Conservation (phyloP, 2,797 vertebrate genomes). For the Bucorvus abyssinicus region DNA sequence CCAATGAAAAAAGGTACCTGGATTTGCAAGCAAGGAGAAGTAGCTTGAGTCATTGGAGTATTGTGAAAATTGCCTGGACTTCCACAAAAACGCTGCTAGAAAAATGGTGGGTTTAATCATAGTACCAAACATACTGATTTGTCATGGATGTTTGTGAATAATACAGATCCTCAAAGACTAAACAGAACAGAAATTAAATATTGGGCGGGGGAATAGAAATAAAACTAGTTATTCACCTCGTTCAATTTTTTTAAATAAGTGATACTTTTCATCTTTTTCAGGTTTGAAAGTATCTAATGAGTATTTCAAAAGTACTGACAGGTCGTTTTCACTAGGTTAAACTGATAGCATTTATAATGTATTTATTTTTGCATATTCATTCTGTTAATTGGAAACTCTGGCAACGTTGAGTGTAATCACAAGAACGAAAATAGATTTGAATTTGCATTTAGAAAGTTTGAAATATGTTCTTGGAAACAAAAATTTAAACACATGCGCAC, state of each 20-base stretch:
- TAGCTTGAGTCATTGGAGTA: neutral
- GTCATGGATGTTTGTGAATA: neutral
- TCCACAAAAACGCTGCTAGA: neutral
- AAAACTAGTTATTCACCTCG: neutral
- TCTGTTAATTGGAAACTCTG: neutral
- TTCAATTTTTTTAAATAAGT: neutral
- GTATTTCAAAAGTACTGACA: neutral
- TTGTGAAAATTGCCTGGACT: neutral
- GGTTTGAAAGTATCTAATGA: neutral
- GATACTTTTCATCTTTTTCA: neutral
- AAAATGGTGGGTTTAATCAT: neutral
- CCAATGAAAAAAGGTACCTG: neutral
- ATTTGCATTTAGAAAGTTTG: neutral
- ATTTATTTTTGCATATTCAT: neutral
- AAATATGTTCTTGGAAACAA: neutral
- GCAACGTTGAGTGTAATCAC: neutral
- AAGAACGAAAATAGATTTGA: neutral
- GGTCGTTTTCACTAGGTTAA: neutral
- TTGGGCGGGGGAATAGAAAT: neutral
- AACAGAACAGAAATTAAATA: neutral
- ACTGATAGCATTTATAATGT: neutral
- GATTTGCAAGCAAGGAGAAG: neutral
- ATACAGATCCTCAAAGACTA: neutral
- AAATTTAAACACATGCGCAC: neutral
- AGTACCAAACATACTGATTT: neutral